Percentiles rank a stretch among this genome's conserved stretches.
Evolutionary conservation across 2,888 invertebrate species (phyloP).

Genomic region (Hololepta plana): DNA sequence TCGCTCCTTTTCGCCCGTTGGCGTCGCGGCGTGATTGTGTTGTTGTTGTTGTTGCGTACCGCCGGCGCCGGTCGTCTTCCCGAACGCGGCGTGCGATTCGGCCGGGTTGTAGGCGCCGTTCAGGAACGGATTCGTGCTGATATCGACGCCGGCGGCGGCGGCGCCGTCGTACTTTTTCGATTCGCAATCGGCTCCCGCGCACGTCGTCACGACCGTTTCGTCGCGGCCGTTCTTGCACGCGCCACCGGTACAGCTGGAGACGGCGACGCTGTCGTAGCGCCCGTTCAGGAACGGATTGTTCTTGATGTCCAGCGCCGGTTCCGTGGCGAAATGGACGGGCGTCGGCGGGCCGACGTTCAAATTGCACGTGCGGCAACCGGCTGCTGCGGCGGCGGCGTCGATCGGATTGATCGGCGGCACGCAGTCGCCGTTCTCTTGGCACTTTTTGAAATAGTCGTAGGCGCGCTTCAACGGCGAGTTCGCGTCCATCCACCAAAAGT

Average conservation of each 20-base stretch:
- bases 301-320: slow-evolving; percentile 14
- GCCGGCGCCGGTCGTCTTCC: background rate
- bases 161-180: slow-evolving; percentile 9
- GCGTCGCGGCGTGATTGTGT: slow-evolving; percentile 5
- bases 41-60: too few species aligned
- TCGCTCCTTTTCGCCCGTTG: slow-evolving; percentile 5
- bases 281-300: slow-evolving; percentile 22
- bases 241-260: slow-evolving; percentile 14
- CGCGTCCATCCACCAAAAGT: slow-evolving; percentile 43
- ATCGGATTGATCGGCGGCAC: slow-evolving; percentile 9
- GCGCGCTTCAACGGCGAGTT: slow-evolving; percentile 37
- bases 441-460: slow-evolving; percentile 23
- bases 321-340: slow-evolving; percentile 1
- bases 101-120: slow-evolving; percentile 11
- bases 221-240: slow-evolving; percentile 14
- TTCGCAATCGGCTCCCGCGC: slow-evolving; percentile 9
- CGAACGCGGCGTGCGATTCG: slow-evolving; percentile 5
- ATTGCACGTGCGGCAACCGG: slow-evolving; percentile 13
- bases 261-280: slow-evolving; percentile 17
- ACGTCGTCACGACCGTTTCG: slow-evolving; percentile 9
- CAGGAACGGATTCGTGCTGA: slow-evolving; percentile 18
- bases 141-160: slow-evolving; percentile 10
- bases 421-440: slow-evolving; percentile 18
- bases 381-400: slow-evolving; percentile 13
- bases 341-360: too few species aligned